Percentiles rank a stretch among this genome's conserved stretches.
phyloP scores from a whole-genome alignment of 2,888 invertebrate species.

The Thymelicus sylvestris region DNA sequence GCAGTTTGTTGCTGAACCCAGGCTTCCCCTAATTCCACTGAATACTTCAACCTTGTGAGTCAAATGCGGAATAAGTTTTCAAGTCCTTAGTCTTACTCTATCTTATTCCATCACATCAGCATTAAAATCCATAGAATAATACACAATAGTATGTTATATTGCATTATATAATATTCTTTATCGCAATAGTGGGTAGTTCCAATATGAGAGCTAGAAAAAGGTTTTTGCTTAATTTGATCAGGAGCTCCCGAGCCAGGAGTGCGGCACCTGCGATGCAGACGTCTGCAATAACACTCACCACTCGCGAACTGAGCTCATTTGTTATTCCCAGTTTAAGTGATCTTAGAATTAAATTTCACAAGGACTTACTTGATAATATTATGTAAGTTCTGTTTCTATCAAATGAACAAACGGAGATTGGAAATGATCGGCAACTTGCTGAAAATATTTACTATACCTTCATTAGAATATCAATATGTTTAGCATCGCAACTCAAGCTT shows the following conservation, averaged over 20 bases:
- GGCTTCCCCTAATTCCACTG: too few species aligned
- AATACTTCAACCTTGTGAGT: too few species aligned
- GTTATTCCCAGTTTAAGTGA: conserved; percentile 29
- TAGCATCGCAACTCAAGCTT: too few species aligned
- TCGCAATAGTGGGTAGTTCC: background rate
- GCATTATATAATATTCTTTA: background rate
- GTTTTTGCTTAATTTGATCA: conserved; percentile 44
- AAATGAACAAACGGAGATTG: too few species aligned
- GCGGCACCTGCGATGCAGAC: conserved; percentile 53
- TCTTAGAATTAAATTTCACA: conserved; percentile 22
- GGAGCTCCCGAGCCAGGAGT: conserved; percentile 38
- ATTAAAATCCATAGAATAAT: background rate
- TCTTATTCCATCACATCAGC: too few species aligned
- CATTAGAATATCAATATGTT: too few species aligned
- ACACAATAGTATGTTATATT: background rate
- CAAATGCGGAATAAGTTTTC: too few species aligned
- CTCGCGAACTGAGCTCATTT: conserved; percentile 29
- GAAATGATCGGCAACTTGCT: too few species aligned
- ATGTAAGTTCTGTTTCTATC: too few species aligned
- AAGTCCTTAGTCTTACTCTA: too few species aligned
- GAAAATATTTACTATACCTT: too few species aligned
- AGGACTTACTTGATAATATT: conserved; percentile 6
- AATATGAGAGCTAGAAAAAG: conserved; percentile 38
- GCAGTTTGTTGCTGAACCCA: too few species aligned
- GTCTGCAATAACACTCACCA: conserved; percentile 63